Evolutionary conservation across 2,888 invertebrate genomes (phyloP).

Genomic region (Hedychridium roseum): DNA sequence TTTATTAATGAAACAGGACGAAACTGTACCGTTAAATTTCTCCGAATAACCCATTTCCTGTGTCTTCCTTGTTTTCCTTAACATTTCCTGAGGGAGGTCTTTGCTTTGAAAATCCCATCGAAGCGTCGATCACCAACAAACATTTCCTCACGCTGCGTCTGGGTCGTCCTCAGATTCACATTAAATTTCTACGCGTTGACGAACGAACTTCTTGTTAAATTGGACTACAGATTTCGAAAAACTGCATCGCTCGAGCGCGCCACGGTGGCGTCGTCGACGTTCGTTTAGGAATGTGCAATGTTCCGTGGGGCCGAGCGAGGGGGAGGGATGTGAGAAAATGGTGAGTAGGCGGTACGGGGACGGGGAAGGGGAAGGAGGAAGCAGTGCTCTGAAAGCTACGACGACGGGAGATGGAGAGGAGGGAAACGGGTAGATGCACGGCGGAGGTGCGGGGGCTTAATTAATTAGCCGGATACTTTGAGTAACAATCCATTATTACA

Average conservation of each 20-base stretch:
- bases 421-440: constrained; percentile 41
- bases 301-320: not conserved
- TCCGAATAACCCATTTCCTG: too few relatives aligned
- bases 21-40: too few relatives aligned
- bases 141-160: too few relatives aligned
- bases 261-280: not conserved
- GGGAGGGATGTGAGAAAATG: constrained; percentile 9
- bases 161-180: too few relatives aligned
- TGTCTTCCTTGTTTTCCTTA: too few relatives aligned
- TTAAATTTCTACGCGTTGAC: too few relatives aligned
- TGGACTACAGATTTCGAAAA: constrained; percentile 11
- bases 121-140: too few relatives aligned
- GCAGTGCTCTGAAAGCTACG: too few relatives aligned
- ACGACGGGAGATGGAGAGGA: constrained; percentile 37
- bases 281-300: too few relatives aligned
- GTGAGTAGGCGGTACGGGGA: constrained; percentile 16
- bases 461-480: constrained; percentile 64
- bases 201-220: constrained; percentile 31
- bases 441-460: constrained; percentile 56
- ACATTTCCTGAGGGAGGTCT: too few relatives aligned
- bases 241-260: not conserved
- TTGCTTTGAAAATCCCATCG: too few relatives aligned
- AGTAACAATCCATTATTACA: constrained; percentile 64
- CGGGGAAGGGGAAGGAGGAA: constrained; percentile 22
- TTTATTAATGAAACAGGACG: too few relatives aligned